Percentiles rank a stretch among this genome's conserved stretches.
Evolutionary conservation across 2,113 vertebrate genomes (phyloP).

Genomic region (Nematolebias whitei): DNA sequence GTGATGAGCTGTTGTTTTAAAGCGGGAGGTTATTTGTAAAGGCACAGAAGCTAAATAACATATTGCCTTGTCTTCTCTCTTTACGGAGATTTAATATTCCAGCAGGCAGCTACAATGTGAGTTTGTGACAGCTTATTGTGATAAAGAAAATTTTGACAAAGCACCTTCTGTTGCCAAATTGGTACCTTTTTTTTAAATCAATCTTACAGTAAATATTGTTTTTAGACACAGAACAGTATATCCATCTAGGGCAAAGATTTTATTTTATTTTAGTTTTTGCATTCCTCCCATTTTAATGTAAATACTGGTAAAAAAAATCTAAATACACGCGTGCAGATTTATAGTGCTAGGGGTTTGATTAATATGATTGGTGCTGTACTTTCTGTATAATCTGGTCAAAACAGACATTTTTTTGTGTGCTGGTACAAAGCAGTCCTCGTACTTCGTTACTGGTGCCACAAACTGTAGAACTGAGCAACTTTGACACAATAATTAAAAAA

Average conservation of each 20-base stretch:
- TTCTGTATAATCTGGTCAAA: slow-evolving; percentile 19
- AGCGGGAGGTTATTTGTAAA: slow-evolving; percentile 32
- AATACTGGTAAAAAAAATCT: slow-evolving; percentile 27
- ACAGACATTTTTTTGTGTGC: slow-evolving; percentile 23
- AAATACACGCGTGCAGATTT: slow-evolving; percentile 29
- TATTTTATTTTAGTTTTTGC: slow-evolving; percentile 37
- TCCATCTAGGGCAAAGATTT: slow-evolving; percentile 15
- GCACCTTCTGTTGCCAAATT: slow-evolving; percentile 65
- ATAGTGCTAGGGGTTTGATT: neutral
- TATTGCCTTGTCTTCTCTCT: slow-evolving; percentile 67
- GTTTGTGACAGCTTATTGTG: slow-evolving; percentile 60
- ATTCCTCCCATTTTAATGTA: slow-evolving; percentile 65
- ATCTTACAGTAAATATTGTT: slow-evolving; percentile 28
- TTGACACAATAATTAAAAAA: slow-evolving; percentile 23
- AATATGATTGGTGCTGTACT: slow-evolving; percentile 28
- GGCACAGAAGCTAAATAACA: slow-evolving; percentile 63
- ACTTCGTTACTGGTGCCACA: slow-evolving; percentile 24
- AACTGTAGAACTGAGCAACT: slow-evolving; percentile 25
- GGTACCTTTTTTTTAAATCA: slow-evolving; percentile 29
- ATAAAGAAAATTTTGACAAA: slow-evolving; percentile 44
- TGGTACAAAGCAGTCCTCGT: slow-evolving; percentile 16
- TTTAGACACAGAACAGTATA: slow-evolving; percentile 25
- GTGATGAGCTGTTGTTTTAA: slow-evolving; percentile 59
- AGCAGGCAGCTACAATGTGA: slow-evolving; percentile 71
- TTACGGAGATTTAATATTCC: slow-evolving; percentile 61